A percentile compares a stretch with the other conserved stretches of the same genome.
Conservation (phyloP, 2,797 vertebrate genomes). For the Etheostoma nigrum region DNA sequence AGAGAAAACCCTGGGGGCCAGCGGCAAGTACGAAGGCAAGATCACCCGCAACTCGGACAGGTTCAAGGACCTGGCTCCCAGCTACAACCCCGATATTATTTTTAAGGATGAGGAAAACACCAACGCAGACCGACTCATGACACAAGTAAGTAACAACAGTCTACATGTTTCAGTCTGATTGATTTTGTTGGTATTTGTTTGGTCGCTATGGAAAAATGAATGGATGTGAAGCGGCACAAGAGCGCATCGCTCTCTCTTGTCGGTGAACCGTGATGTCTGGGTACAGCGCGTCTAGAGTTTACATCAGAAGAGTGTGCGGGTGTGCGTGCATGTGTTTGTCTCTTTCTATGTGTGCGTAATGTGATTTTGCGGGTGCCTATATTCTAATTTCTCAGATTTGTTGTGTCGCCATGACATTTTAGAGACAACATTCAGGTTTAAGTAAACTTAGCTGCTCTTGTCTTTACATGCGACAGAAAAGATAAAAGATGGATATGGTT, state of each 20-base stretch:
- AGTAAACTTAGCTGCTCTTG: too few species aligned
- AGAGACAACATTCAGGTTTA: too few species aligned
- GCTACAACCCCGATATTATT: slow-evolving; percentile 94
- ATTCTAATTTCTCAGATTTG: too few species aligned
- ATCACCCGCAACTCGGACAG: slow-evolving; percentile 91
- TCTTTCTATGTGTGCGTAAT: too few species aligned
- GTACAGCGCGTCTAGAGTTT: too few species aligned
- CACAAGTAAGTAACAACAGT: slow-evolving; percentile 84
- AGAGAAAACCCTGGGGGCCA: slow-evolving; percentile 93
- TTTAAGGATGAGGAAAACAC: slow-evolving; percentile 95
- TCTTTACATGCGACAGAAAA: too few species aligned
- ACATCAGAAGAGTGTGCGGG: too few species aligned
- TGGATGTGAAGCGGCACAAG: neutral
- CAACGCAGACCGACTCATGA: slow-evolving; percentile 93
- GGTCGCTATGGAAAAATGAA: neutral
- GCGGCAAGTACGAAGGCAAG: slow-evolving; percentile 92
- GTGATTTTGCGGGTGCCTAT: too few species aligned
- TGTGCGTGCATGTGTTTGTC: too few species aligned
- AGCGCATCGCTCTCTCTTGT: neutral
- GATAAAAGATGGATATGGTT: too few species aligned
- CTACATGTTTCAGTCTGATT: neutral
- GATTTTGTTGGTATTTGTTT: neutral
- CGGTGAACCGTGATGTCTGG: slow-evolving; percentile 14
- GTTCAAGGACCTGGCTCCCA: slow-evolving; percentile 93
- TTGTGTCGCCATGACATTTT: too few species aligned